Percentiles rank a stretch among this genome's conserved stretches.
These are phyloP conservation scores for Brienomyrus longianalis DNA, from an alignment of 2,113 vertebrate genomes.

Conservation along the genomic window DNA sequence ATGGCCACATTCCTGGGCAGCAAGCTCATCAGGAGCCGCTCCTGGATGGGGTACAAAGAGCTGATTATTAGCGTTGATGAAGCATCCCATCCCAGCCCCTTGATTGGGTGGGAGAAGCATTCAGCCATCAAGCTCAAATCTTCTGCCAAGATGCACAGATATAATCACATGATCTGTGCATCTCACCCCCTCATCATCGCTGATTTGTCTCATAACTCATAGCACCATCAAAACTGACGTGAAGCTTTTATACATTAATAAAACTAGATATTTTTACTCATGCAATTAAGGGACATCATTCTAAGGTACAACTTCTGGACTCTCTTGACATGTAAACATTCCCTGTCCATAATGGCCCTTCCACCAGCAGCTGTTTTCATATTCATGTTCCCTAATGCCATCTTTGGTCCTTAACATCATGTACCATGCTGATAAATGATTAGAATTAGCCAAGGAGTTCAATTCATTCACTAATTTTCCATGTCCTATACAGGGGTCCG, in stretches of 20 bases:
- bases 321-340: neutral
- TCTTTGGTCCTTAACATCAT: neutral
- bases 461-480: neutral
- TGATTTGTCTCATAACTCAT: neutral
- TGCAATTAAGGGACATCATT: neutral
- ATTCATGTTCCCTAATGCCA: neutral
- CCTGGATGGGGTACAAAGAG: constrained; percentile 59
- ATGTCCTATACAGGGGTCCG: neutral
- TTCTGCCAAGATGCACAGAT: neutral
- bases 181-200: neutral
- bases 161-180: neutral
- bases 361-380: neutral
- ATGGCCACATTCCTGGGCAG: constrained; percentile 96
- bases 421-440: neutral
- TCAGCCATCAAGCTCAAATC: neutral
- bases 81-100: neutral
- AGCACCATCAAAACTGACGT: neutral
- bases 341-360: neutral
- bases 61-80: neutral
- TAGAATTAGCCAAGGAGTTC: neutral
- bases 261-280: neutral
- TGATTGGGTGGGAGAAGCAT: neutral
- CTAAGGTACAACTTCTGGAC: neutral
- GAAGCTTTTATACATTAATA: neutral
- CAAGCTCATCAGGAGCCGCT: constrained; percentile 95